Evolutionary conservation across 2,797 vertebrate species (phyloP), one percentile per base, ranked within the genome.

Genomic region (Spatula clypeata): DNA sequence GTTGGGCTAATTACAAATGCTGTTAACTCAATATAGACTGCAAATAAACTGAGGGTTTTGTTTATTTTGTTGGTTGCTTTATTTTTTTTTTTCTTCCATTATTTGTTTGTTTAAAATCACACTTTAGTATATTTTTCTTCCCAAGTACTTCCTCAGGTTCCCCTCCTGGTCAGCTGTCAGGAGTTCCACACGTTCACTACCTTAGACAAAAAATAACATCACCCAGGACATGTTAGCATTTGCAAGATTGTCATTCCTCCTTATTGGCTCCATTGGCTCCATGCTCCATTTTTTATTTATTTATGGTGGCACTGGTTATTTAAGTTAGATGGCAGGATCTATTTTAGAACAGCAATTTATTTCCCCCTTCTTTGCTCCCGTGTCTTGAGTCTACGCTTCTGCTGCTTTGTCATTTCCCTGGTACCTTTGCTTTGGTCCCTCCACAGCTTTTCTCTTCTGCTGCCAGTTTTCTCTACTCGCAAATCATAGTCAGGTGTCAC

Each of bases 191-290:
- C 6, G 19, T 57, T 72, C 58, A 90, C 73, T 83, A 83, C 51
- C 34, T 75, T 34, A 70, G 17, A 36, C 21, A 20, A 51, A 85
- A 44, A 85, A 23, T 26, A 92, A 53, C 36, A 51, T 36, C 70
- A 81, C 67, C 14, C 34, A 54, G 27, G 74, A 58, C 29, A 54
- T 4, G 8, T 26, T 47, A 51, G 2, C 21, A 21, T 72, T 79
- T 88, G 16, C 55, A 93, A 84, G 32, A 60, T 23, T 88, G 67
- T 90, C 65, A 64, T 76, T 95, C 6, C 36, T 86, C 53, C 12
- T 75, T 71, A 67, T 7, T 64, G 44, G 19, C 17, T 49, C 47
- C 47, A 13, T 24, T 49, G 47, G 47, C 47, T 49, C 23, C 94
- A 76, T 62, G 23, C 75, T 94, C 17, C 31, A 26, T 24, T 47